Conservation (phyloP, 2,113 vertebrate genomes). For the Gobius niger region DNA sequence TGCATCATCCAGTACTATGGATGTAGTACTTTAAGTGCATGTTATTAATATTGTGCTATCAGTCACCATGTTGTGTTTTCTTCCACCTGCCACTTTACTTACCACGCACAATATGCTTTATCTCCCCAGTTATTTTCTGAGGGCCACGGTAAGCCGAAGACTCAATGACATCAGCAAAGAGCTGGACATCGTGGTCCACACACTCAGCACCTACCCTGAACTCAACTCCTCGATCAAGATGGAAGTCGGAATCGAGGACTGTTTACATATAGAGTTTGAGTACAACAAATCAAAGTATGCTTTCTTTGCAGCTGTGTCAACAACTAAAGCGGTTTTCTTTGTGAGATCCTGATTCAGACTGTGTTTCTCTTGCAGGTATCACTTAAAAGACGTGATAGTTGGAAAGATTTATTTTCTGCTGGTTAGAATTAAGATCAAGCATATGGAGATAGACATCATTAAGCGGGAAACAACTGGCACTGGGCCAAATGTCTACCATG, state of each 20-base stretch:
- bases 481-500: slow-evolving; percentile 88
- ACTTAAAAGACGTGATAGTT: slow-evolving; percentile 91
- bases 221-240: slow-evolving; percentile 97
- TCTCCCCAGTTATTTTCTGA: slow-evolving; percentile 86
- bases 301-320: not conserved
- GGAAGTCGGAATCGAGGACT: slow-evolving; percentile 97
- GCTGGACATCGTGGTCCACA: slow-evolving; percentile 94
- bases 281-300: slow-evolving; percentile 97
- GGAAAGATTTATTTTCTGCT: slow-evolving; percentile 96
- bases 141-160: slow-evolving; percentile 88
- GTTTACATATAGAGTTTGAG: slow-evolving; percentile 96
- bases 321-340: not conserved
- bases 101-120: not conserved
- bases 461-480: slow-evolving; percentile 90
- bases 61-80: not conserved
- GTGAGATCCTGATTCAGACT: not conserved
- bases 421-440: slow-evolving; percentile 91
- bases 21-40: too few species aligned
- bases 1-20: too few species aligned
- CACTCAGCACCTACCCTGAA: slow-evolving; percentile 90
- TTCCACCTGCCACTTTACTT: not conserved
- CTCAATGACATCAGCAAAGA: slow-evolving; percentile 91
- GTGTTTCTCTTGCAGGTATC: slow-evolving; percentile 77
- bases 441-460: slow-evolving; percentile 95
- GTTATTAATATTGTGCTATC: too few species aligned